Evolutionary conservation across 2,113 vertebrate species (phyloP), one percentile per base, ranked within the genome.

Genomic region (Agapornis roseicollis): DNA sequence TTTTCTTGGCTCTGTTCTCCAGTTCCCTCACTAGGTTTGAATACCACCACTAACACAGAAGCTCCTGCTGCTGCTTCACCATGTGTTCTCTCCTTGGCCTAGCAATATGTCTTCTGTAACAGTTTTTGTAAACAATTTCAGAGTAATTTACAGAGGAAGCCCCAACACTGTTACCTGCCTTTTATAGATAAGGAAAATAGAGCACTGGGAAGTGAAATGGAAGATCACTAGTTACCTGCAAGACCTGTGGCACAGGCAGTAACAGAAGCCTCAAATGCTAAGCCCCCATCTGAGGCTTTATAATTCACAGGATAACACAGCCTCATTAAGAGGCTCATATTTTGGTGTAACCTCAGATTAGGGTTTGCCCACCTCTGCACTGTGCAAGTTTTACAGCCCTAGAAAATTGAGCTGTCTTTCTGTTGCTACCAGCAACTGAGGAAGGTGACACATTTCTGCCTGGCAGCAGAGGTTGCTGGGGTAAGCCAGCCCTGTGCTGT

Each of bases 401-500:
- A 89, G 72, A 68, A 94, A 80, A 80, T 2, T 2, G 27, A 93
- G 9, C 22, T 82, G 52, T 72, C 35, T 25, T 55, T 53, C 49
- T 56, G 37, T 47, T 80, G 68, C 76, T 88, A 27, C 46, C 55
- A 83, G 82, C 12, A 6, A 23, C 50, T 37, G 47, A 74, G 47
- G 69, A 81, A 92, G 72, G 80, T 86, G 82, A 93, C 65, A 44
- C 22, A 68, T 88, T 78, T 85, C 76, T 83, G 89, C 88, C 42
- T 80, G 42, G 68, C 76, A 73, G 24, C 28, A 55, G 41, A 85
- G 18, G 47, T n/a, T 85, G 71, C 90, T 71, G 56, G 53, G 29
- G 37, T 72, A 52, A 68, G 33, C 82, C 69, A 86, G 44, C n/a
- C 55, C 82, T n/a, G 35, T 23, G 56, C 29, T 71, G 42, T 28